A percentile compares a stretch with the other conserved stretches of the same genome.
These are phyloP conservation scores for Leuciscus idus DNA, from an alignment of 2,113 vertebrate genomes.

Conservation along the genomic window DNA sequence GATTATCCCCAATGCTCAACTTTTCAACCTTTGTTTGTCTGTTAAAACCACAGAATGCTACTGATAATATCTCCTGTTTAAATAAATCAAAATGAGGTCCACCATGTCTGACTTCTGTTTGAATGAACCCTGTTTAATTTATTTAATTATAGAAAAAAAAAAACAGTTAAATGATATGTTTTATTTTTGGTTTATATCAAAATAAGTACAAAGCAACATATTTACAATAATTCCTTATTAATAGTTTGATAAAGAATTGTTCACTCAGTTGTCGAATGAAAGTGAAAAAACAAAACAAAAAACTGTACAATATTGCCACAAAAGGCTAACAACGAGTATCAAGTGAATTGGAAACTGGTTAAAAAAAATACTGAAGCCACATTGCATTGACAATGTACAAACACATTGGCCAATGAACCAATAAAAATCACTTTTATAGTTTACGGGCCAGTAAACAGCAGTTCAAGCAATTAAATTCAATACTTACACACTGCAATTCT, in stretches of 20 bases:
- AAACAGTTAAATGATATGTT: slow-evolving; percentile 53
- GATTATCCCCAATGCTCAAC: not conserved
- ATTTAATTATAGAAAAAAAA: not conserved
- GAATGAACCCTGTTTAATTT: not conserved
- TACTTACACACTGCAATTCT: slow-evolving; percentile 15
- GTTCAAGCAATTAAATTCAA: not conserved
- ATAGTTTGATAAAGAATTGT: slow-evolving; percentile 57
- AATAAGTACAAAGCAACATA: slow-evolving; percentile 76
- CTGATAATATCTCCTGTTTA: slow-evolving; percentile 38
- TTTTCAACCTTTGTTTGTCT: slow-evolving; percentile 1
- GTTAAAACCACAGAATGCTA: slow-evolving; percentile 12
- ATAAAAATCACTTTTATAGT: not conserved
- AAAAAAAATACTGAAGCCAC: slow-evolving; percentile 33
- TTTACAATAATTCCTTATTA: slow-evolving; percentile 80
- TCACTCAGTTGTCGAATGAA: not conserved
- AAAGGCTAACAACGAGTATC: not conserved
- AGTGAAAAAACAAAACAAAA: not conserved
- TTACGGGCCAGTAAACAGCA: slow-evolving; percentile 26
- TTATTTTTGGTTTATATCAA: slow-evolving; percentile 78
- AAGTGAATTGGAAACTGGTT: slow-evolving; percentile 2
- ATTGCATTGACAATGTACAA: slow-evolving; percentile 4
- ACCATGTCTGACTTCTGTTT: not conserved
- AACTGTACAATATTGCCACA: slow-evolving; percentile 35
- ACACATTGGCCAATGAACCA: not conserved
- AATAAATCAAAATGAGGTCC: slow-evolving; percentile 45